phyloP scores from a whole-genome alignment of 2,113 vertebrate genomes.

The Forbesichthys papilliferus region DNA sequence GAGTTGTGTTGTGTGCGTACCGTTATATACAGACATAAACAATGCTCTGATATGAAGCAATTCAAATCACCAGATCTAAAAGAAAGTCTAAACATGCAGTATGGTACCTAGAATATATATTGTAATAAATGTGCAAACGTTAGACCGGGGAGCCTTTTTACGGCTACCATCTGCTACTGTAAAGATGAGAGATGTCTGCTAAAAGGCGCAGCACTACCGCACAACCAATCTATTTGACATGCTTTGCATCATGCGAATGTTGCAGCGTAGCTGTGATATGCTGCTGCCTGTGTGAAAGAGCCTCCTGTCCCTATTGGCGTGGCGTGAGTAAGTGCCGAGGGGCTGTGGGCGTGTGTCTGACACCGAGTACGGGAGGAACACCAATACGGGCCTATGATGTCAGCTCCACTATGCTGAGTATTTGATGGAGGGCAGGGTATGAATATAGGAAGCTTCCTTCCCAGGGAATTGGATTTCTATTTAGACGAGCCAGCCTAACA shows the following conservation, averaged over 20 bases:
- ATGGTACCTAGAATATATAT: too few species aligned
- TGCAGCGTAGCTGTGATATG: constrained; percentile 49
- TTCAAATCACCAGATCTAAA: too few species aligned
- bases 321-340: constrained; percentile 62
- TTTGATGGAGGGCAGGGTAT: constrained; percentile 35
- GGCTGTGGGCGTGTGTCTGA: constrained; percentile 53
- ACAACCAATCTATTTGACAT: not conserved
- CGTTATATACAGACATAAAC: too few species aligned
- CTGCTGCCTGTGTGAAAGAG: constrained; percentile 37
- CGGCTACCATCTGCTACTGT: not conserved
- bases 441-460: constrained; percentile 14
- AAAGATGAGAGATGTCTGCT: not conserved
- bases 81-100: too few species aligned
- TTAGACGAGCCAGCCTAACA: constrained; percentile 2
- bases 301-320: constrained; percentile 51
- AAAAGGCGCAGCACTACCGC: not conserved
- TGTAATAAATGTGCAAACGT: too few species aligned
- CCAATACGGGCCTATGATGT: constrained; percentile 56
- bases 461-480: constrained; percentile 9
- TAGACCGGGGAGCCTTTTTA: too few species aligned
- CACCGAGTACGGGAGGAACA: constrained; percentile 38
- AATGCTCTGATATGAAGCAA: too few species aligned
- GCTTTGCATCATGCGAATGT: constrained; percentile 6
- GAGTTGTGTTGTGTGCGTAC: too few species aligned
- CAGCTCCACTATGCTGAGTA: constrained; percentile 45